phyloP scores from a whole-genome alignment of 1,140 invertebrate species.

The Formica exsecta region DNA sequence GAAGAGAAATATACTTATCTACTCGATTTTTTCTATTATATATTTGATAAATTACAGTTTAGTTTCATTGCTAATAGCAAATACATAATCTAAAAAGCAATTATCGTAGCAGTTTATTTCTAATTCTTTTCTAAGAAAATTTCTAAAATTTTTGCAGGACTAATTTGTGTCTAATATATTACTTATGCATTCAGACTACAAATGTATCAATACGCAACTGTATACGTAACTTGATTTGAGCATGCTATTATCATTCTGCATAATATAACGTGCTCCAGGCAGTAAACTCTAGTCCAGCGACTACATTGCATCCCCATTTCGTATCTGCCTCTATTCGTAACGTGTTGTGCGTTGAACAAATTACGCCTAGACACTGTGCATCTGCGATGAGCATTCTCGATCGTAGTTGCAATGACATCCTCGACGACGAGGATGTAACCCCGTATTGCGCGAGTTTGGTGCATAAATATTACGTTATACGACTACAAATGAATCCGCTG shows the following conservation, averaged over 20 bases:
- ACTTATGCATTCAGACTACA: neutral
- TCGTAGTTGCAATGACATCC: constrained; percentile 58
- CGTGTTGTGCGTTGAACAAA: constrained; percentile 57
- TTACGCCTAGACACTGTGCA: constrained; percentile 1
- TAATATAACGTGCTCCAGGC: constrained; percentile 43
- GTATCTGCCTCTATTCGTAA: constrained; percentile 32
- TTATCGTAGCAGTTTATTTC: neutral
- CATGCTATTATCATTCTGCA: constrained; percentile 44
- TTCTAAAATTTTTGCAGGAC: neutral
- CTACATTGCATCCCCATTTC: constrained; percentile 19
- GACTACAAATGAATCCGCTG: constrained; percentile 73
- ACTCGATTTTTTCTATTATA: neutral
- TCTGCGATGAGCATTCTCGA: constrained; percentile 13
- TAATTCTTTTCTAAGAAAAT: neutral
- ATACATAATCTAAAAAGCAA: neutral
- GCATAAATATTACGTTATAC: constrained; percentile 70
- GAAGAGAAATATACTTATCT: neutral
- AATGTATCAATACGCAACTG: constrained; percentile 1
- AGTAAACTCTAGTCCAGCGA: constrained; percentile 33
- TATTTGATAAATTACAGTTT: neutral
- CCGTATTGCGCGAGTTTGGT: constrained; percentile 50
- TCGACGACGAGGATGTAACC: constrained; percentile 4
- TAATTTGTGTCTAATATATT: neutral
- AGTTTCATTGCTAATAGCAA: neutral
- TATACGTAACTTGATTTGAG: constrained; percentile 5